Percentiles rank a stretch among this genome's conserved stretches.
Conservation (phyloP, 2,113 vertebrate genomes). For the Entomyzon cyanotis region DNA sequence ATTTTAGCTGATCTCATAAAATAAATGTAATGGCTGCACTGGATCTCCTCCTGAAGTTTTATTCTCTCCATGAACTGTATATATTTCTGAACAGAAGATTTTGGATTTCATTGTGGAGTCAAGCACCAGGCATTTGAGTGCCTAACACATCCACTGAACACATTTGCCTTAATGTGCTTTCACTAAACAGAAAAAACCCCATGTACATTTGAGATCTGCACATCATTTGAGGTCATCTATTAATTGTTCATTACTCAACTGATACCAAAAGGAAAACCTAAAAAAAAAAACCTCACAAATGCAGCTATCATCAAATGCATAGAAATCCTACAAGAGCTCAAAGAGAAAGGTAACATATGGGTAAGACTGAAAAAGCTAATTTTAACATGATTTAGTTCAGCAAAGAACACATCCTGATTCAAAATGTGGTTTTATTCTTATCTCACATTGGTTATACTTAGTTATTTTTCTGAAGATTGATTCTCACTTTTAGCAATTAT, state of each 20-base stretch:
- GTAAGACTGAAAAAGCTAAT: slow-evolving; percentile 52
- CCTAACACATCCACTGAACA: neutral
- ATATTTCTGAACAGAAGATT: neutral
- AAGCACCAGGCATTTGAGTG: neutral
- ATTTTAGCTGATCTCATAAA: neutral
- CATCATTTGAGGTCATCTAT: neutral
- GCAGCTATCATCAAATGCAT: neutral
- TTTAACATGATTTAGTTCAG: slow-evolving; percentile 55
- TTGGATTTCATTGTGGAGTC: neutral
- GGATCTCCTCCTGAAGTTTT: neutral
- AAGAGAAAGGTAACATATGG: slow-evolving; percentile 63
- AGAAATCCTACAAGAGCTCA: slow-evolving; percentile 21
- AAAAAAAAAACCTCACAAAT: neutral
- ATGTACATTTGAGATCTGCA: neutral
- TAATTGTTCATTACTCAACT: neutral
- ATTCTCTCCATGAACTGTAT: neutral
- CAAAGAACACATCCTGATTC: slow-evolving; percentile 50
- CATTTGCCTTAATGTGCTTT: neutral
- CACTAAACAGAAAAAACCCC: neutral
- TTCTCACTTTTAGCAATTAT: slow-evolving; percentile 32
- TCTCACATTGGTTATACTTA: slow-evolving; percentile 36
- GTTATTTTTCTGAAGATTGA: slow-evolving; percentile 44
- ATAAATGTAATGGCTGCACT: neutral
- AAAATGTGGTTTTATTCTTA: slow-evolving; percentile 59
- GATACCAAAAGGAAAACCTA: neutral